Evolutionary conservation across 2,888 invertebrate species (phyloP), one percentile per base, ranked within the genome.

Genomic region (Neria commutata): DNA sequence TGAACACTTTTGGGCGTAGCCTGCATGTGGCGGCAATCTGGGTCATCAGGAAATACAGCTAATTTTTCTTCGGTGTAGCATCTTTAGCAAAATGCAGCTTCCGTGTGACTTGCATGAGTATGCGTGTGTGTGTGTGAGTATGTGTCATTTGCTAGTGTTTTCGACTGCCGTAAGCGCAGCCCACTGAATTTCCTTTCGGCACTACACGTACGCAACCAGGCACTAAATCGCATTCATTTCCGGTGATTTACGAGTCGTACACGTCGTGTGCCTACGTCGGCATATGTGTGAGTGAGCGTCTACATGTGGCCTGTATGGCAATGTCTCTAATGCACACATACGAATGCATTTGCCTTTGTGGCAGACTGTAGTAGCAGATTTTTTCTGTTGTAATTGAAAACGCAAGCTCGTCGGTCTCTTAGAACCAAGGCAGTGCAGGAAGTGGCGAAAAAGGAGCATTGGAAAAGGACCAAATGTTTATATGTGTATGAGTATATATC

Each of bases 211-310:
- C 51, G 68, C 69, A 70, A 68, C 69, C 69, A 70, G 25, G 67
- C 75, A 50, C 61, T 74, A 73, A 73, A 73, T 72, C 70, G 75
- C 73, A 73, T 76, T 74, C 75, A 74, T 76, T 76, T 74, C 68
- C 75, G 65, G 70, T 74, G 74, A 74, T 74, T 76, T 74, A 74
- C 75, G 67, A 70, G 61, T 64, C 58, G n/a, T n/a, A n/a, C n/a
- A n/a, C n/a, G n/a, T n/a, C n/a, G n/a, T n/a, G n/a, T n/a, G n/a
- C n/a, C n/a, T n/a, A n/a, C n/a, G n/a, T n/a, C n/a, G n/a, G n/a
- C n/a, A n/a, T n/a, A n/a, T n/a, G n/a, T n/a, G n/a, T n/a, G n/a
- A n/a, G n/a, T n/a, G n/a, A n/a, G n/a, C n/a, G n/a, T n/a, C n/a
- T n/a, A n/a, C n/a, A n/a, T n/a, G n/a, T n/a, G n/a, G n/a, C n/a